Evolutionary conservation across 1,140 invertebrate genomes (phyloP).

Genomic region (Calephelis virginiensis): DNA sequence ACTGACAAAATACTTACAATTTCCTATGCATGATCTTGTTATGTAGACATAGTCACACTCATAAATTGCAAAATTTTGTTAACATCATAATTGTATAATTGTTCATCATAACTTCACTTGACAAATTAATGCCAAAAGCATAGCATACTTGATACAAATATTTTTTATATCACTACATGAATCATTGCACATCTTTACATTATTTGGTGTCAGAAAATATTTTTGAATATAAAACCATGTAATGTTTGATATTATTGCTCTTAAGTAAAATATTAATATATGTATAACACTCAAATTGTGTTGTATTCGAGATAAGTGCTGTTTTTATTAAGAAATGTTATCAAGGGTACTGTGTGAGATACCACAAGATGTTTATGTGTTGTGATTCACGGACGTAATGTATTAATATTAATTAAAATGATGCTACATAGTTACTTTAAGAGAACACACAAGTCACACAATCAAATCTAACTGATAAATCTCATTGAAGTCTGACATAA

Average conservation of each 20-base stretch:
- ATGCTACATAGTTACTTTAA: conserved; percentile 9
- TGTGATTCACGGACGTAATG: conserved; percentile 47
- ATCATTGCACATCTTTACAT: not conserved
- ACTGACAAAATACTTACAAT: conserved; percentile 54
- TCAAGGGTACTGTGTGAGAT: conserved; percentile 54
- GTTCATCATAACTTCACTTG: not conserved
- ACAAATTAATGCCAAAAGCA: conserved; percentile 6
- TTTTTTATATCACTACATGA: not conserved
- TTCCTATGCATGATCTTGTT: conserved; percentile 58
- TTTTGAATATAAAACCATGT: not conserved
- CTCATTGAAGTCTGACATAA: conserved; percentile 5
- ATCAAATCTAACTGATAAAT: conserved; percentile 16
- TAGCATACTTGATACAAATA: conserved; percentile 19
- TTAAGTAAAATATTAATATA: not conserved
- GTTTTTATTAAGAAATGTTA: conserved; percentile 64
- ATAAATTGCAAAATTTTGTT: conserved; percentile 10
- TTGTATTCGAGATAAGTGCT: conserved; percentile 39
- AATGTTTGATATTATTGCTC: not conserved
- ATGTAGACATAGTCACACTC: conserved; percentile 20
- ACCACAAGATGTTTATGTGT: conserved; percentile 51
- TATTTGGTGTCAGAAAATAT: not conserved
- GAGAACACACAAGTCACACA: conserved; percentile 2
- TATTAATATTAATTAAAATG: conserved; percentile 29
- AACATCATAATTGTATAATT: conserved; percentile 13
- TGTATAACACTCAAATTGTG: conserved; percentile 21